Conservation (phyloP, 2,797 vertebrate genomes). For the Sitta carolinensis region DNA sequence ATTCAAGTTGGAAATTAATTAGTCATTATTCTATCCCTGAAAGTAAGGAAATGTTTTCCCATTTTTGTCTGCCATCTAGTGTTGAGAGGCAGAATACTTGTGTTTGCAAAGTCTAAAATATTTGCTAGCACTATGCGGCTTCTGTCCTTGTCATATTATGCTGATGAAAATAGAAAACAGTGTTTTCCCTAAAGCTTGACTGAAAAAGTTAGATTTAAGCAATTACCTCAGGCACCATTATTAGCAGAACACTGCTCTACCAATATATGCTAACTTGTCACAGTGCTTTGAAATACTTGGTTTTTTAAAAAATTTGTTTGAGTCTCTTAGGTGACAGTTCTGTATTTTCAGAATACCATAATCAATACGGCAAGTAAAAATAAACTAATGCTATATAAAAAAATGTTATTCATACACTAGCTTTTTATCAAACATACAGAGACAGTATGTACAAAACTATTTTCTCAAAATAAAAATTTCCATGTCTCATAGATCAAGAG, state of each 20-base stretch:
- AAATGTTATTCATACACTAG: not conserved
- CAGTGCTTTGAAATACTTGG: not conserved
- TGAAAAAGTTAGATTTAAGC: not conserved
- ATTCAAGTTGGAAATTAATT: not conserved
- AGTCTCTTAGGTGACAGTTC: not conserved
- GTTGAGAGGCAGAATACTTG: constrained; percentile 33
- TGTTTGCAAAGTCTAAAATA: not conserved
- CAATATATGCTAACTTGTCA: not conserved
- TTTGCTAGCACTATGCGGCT: not conserved
- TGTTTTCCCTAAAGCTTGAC: not conserved
- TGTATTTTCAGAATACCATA: not conserved
- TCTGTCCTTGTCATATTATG: not conserved
- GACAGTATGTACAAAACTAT: not conserved
- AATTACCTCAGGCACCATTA: not conserved
- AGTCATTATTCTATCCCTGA: not conserved
- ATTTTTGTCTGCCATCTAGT: constrained; percentile 71
- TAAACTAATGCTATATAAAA: not conserved
- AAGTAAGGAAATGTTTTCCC: constrained; percentile 19
- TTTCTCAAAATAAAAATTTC: not conserved
- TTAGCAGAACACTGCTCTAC: not conserved
- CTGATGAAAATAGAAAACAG: not conserved
- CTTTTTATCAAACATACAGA: not conserved
- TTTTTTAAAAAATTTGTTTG: fast-evolving
- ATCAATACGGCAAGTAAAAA: not conserved
- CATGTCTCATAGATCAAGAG: not conserved